Evolutionary conservation across 1,140 invertebrate species (phyloP).

Genomic region (Maconellicoccus hirsutus): DNA sequence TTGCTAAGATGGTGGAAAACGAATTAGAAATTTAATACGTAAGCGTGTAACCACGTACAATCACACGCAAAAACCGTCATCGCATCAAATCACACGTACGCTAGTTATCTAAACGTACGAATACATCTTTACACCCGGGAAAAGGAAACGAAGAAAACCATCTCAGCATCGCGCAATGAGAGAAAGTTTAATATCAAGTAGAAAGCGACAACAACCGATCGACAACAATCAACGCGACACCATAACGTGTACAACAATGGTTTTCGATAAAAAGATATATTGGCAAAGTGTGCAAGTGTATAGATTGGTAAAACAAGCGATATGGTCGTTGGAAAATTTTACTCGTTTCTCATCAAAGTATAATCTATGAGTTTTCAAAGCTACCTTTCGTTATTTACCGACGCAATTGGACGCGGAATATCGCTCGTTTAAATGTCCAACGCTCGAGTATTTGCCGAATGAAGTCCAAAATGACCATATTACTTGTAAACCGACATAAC

Average conservation of each 20-base stretch:
- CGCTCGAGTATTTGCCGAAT: no score
- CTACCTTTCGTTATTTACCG: no score
- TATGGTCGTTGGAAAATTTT: no score
- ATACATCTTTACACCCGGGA: neutral
- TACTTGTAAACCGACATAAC: no score
- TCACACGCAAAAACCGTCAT: neutral
- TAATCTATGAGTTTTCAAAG: no score
- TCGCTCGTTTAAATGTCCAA: no score
- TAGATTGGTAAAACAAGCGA: no score
- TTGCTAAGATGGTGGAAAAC: neutral
- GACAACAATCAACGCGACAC: constrained; percentile 17
- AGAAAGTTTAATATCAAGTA: constrained; percentile 15
- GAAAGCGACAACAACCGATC: constrained; percentile 15
- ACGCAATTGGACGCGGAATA: no score
- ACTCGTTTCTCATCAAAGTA: no score
- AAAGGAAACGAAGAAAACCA: constrained; percentile 17
- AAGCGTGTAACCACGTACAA: neutral
- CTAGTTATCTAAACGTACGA: neutral
- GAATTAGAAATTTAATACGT: neutral
- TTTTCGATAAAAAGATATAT: neutral
- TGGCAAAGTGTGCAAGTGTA: neutral
- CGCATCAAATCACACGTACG: neutral
- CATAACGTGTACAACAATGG: neutral
- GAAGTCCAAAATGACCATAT: no score
- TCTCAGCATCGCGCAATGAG: constrained; percentile 16